Percentiles rank a stretch among this genome's conserved stretches.
phyloP scores from a whole-genome alignment of 2,888 invertebrate genomes.

The Cosmorhoe ocellata region DNA sequence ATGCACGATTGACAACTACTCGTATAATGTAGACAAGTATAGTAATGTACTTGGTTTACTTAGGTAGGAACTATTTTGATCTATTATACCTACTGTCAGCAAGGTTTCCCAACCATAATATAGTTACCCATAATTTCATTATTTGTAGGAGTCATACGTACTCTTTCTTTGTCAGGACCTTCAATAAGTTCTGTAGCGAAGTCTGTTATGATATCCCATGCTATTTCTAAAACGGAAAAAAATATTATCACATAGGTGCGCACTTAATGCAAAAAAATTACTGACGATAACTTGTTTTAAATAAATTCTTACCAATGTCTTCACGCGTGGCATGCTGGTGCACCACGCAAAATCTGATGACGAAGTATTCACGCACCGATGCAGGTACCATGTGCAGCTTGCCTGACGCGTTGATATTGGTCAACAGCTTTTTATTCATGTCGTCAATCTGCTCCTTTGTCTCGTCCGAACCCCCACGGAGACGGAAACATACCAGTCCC shows the following conservation, averaged over 20 bases:
- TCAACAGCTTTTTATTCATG: conserved; percentile 94
- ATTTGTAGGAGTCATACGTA: conserved; percentile 44
- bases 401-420: conserved; percentile 96
- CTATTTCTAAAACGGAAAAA: conserved; percentile 84
- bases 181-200: conserved; percentile 91
- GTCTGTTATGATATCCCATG: conserved; percentile 92
- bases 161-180: conserved; percentile 84
- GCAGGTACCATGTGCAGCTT: conserved; percentile 99
- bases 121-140: no score
- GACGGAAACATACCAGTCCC: conserved; percentile 95
- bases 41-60: no score
- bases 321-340: conserved; percentile 93
- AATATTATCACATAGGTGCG: not conserved
- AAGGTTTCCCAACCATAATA: no score
- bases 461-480: conserved; percentile 84
- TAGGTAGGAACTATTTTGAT: no score
- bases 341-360: conserved; percentile 97
- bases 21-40: no score
- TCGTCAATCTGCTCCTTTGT: conserved; percentile 77
- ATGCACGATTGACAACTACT: no score
- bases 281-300: no score
- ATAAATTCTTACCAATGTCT: conserved; percentile 85
- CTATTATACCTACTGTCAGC: no score
- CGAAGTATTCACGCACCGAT: conserved; percentile 92
- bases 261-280: no score